Conservation (phyloP, 2,113 vertebrate species). For the Zosterops lateralis region DNA sequence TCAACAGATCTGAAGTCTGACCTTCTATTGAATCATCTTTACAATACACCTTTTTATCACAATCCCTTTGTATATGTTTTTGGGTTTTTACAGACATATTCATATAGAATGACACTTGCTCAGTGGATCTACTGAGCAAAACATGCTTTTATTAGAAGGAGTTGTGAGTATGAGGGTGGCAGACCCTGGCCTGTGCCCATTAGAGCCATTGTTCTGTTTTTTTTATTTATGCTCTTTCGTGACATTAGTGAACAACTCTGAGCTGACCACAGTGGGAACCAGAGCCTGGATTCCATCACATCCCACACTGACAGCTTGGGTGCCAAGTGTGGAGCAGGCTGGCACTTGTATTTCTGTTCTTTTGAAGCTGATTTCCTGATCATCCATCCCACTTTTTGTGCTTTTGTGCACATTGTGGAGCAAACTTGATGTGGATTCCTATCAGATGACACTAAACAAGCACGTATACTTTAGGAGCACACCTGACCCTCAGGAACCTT, state of each 20-base stretch:
- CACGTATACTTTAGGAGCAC: background rate
- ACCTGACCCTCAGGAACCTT: background rate
- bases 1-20: background rate
- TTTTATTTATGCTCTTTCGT: background rate
- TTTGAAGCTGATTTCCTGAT: background rate
- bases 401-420: background rate
- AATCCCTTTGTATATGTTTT: background rate
- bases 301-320: background rate
- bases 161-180: background rate
- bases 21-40: background rate
- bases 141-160: background rate
- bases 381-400: background rate
- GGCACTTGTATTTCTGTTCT: background rate
- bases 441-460: background rate
- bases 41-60: background rate
- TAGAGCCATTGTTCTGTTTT: background rate
- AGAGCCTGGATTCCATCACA: background rate
- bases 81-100: background rate
- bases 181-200: background rate
- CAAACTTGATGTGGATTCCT: background rate
- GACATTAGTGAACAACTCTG: background rate
- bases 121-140: background rate
- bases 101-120: background rate
- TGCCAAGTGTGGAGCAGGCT: background rate
- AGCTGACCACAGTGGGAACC: background rate